Base-by-base conservation (phyloP, 2,797 vertebrate genomes). In the Ceyx erithaca region DNA sequence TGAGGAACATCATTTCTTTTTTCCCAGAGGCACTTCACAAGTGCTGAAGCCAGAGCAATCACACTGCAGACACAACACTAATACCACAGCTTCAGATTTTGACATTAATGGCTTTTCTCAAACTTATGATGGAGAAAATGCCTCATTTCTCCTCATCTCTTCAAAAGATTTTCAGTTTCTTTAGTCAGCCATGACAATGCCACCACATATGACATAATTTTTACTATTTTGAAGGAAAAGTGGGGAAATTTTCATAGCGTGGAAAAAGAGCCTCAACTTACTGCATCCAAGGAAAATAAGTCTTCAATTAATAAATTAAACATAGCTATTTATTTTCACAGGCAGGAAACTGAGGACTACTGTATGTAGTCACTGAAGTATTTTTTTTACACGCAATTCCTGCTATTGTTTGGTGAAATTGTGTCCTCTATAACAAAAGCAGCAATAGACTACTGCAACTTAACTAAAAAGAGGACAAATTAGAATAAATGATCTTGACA, bases 41-140 rank as follows among this genome's bases (percentile, higher is more conserved):
- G 64, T 3, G 43, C 19, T 48, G 79, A 54, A 54, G 59, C 37
- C 59, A 40, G 12, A 92, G 30, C 17, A n/a, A 78, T 43, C 18
- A 1, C 55, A 20, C 3, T 1, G 3, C 69, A 68, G 37, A 55
- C 35, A 28, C 19, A 57, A 48, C 30, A 1, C 4, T 5, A 68
- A 80, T 3, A 19, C 16, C 10, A 10, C 28, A 48, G 48, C 61
- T 64, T 64, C 80, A 57, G 35, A 61, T 90, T 48, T 51, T 79
- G 90, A 91, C 63, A 43, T 58, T 57, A 88, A 83, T 66, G 48
- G 35, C 3, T 72, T 91, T 91, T 59, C 59, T 67, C 90, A 77
- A 90, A 81, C 18, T 6, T 76, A 41, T 25, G 61, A 70, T 52
- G 33, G 40, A 88, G 52, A 63, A 84, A 94, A 88, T 21, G 71